Evolutionary conservation across 2,113 vertebrate genomes (phyloP).

Genomic region (Ptyas mucosa): DNA sequence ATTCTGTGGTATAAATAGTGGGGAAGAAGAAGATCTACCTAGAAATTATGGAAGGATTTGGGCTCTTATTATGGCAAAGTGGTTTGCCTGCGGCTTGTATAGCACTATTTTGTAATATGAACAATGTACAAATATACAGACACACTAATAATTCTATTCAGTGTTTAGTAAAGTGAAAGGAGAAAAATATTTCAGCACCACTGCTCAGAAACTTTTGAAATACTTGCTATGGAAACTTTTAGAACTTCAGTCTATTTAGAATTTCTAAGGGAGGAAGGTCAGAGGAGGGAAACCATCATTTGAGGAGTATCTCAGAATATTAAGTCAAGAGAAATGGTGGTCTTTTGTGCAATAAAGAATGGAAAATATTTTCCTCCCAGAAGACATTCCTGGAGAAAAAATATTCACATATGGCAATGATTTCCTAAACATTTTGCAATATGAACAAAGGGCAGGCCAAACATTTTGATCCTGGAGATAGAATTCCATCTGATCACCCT

Average conservation of each 20-base stretch:
- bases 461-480: neutral
- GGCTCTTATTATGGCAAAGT: neutral
- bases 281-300: neutral
- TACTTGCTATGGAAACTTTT: conserved; percentile 18
- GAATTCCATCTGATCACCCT: neutral
- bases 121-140: neutral
- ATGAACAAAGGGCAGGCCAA: conserved; percentile 1
- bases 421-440: conserved; percentile 20
- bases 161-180: neutral
- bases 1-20: neutral
- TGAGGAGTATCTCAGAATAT: conserved; percentile 11
- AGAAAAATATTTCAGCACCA: neutral
- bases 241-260: neutral
- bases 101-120: neutral
- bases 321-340: conserved; percentile 9
- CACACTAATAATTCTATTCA: neutral
- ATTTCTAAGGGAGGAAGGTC: neutral
- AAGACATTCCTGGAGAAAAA: neutral
- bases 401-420: conserved; percentile 23
- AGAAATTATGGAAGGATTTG: neutral
- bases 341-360: conserved; percentile 7
- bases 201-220: neutral
- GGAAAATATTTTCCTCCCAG: neutral
- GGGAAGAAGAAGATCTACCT: neutral
- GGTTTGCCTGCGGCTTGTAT: neutral